Base-by-base conservation (phyloP, 2,888 invertebrate species). In the Trisateles emortualis region DNA sequence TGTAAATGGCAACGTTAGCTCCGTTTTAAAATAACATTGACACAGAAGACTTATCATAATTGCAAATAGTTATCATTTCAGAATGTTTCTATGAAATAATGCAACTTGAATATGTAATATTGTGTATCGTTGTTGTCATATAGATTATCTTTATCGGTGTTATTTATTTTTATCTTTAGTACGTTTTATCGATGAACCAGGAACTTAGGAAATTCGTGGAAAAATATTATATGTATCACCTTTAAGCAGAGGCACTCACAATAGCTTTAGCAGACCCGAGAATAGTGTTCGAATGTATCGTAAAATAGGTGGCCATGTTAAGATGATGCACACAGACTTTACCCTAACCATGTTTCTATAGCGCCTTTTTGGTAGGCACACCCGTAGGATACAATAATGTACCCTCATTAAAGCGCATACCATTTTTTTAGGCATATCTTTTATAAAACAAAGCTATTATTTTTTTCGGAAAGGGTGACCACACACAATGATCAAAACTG, bases 351-450 rank as follows among this genome's bases (percentile, higher is more conserved):
- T 3, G 14, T 38, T 66, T 16, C 17, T 78, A n/a, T 78, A 59
- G 76, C 77, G 77, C 72, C 61, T 54, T 76, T 76, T 77, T 78
- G 76, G 78, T 76, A 59, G 50, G 57, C 47, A 61, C 63, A 64
- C 17, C 52, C 58, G 48, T 46, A 73, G 38, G 24, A 40, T 11
- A 45, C 54, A 59, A n/a, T 45, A 19, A 47, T 61, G 56, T 48
- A 52, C 59, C 66, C 65, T 78, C 70, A 73, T 43, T 53, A 45
- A 63, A 66, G 64, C 74, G 74, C 74, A 58, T 46, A 42, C 14
- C 26, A 1, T 26, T 6, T 26, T 26, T n/a, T n/a, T n/a, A n/a
- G n/a, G n/a, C n/a, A 22, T 22, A 2, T 22, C 2, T 22, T 22
- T 5, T 22, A 22, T 5, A 22, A 22, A 22, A 22, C 22, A n/a